Percentiles rank a stretch among this genome's conserved stretches.
Conservation (phyloP, 2,113 vertebrate species). For the Myrmecophaga tridactyla region DNA sequence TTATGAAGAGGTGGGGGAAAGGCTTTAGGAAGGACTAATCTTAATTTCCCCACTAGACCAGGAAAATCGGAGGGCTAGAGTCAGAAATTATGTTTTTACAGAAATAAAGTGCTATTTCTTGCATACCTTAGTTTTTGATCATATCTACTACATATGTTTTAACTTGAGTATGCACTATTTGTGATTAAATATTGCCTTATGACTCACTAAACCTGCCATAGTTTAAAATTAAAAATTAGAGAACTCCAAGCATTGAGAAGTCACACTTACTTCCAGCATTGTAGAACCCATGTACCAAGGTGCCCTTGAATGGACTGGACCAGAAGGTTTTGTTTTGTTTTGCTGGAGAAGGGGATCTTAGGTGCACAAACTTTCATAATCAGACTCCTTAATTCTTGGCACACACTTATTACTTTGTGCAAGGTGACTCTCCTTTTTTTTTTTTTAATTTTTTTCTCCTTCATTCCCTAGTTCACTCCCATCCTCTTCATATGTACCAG, state of each 20-base stretch:
- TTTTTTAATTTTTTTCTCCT: not conserved
- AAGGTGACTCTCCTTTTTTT: not conserved
- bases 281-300: not conserved
- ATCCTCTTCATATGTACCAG: not conserved
- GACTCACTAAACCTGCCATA: not conserved
- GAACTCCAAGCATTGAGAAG: not conserved
- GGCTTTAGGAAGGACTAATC: not conserved
- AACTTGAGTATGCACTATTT: not conserved
- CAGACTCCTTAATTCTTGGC: not conserved
- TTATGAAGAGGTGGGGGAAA: not conserved
- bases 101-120: constrained; percentile 1
- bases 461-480: not conserved
- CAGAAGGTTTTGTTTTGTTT: not conserved
- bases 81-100: not conserved
- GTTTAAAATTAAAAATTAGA: not conserved
- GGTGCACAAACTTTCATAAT: not conserved
- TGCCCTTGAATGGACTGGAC: not conserved
- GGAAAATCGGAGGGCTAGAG: not conserved
- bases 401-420: not conserved
- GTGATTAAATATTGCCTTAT: not conserved
- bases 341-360: not conserved
- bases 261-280: not conserved
- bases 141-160: not conserved
- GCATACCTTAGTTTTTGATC: not conserved
- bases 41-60: not conserved